These are phyloP conservation scores for Leucoma salicis DNA, from an alignment of 2,888 invertebrate species.

Conservation along the genomic window DNA sequence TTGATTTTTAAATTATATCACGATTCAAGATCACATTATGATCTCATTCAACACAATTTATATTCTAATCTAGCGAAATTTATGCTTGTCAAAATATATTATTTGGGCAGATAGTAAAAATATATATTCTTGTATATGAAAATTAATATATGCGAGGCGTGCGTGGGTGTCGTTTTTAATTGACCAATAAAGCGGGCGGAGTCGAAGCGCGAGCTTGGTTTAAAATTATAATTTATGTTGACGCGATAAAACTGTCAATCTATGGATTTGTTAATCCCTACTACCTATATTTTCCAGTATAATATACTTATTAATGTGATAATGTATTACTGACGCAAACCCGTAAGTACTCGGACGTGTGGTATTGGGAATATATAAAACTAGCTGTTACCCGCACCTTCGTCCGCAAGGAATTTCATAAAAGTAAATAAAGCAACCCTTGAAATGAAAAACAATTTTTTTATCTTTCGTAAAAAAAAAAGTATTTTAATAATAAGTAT, in stretches of 20 bases:
- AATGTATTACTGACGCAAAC: no score
- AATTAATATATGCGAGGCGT: constrained; percentile 47
- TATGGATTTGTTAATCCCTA: no score
- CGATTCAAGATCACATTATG: constrained; percentile 13
- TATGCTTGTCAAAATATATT: constrained; percentile 13
- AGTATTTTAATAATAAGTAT: no score
- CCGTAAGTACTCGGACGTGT: no score
- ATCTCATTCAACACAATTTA: constrained; percentile 15
- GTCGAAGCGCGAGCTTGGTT: constrained; percentile 19
- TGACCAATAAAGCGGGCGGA: constrained; percentile 53
- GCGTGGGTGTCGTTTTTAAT: constrained; percentile 56
- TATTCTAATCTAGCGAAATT: constrained; percentile 12
- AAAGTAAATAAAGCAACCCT: no score
- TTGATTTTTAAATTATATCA: constrained; percentile 16
- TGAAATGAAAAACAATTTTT: no score
- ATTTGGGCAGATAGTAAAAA: constrained; percentile 2
- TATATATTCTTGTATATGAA: constrained; percentile 24
- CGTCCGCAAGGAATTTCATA: no score
- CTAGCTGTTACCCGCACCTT: no score
- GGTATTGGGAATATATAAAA: no score
- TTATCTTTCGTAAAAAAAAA: no score
- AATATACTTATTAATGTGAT: no score
- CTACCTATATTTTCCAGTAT: no score
- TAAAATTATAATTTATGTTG: constrained; percentile 28
- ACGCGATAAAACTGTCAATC: constrained; percentile 24